phyloP scores from a whole-genome alignment of 2,113 vertebrate species.

The Cisticola juncidis region DNA sequence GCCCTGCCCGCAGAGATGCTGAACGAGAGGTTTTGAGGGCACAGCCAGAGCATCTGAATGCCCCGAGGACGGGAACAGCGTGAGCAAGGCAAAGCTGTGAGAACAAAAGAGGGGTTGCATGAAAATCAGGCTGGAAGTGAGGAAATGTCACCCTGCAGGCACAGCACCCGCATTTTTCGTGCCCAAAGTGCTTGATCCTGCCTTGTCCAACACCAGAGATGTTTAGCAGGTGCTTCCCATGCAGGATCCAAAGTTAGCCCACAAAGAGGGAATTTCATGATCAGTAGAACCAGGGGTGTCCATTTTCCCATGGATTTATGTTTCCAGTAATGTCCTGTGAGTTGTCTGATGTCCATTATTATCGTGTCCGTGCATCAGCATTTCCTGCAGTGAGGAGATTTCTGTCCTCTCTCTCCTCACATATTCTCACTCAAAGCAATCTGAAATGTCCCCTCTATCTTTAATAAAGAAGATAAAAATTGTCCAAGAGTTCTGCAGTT shows the following conservation, averaged over 20 bases:
- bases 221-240: neutral
- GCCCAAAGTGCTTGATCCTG: accelerated
- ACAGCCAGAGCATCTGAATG: neutral
- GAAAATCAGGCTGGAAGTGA: neutral
- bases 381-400: neutral
- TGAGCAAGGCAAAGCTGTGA: neutral
- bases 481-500: neutral
- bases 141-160: neutral
- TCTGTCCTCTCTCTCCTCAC: neutral
- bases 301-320: neutral
- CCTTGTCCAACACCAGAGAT: accelerated
- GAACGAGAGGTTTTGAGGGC: neutral
- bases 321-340: accelerated
- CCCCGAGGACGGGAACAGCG: neutral
- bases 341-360: neutral
- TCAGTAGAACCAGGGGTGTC: neutral
- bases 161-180: accelerated
- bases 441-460: neutral
- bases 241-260: neutral
- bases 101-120: neutral
- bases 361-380: accelerated
- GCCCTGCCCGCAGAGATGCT: neutral
- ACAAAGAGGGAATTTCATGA: neutral
- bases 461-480: neutral
- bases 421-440: neutral